phyloP scores from a whole-genome alignment of 2,113 vertebrate species.

The Otocyon megalotis region DNA sequence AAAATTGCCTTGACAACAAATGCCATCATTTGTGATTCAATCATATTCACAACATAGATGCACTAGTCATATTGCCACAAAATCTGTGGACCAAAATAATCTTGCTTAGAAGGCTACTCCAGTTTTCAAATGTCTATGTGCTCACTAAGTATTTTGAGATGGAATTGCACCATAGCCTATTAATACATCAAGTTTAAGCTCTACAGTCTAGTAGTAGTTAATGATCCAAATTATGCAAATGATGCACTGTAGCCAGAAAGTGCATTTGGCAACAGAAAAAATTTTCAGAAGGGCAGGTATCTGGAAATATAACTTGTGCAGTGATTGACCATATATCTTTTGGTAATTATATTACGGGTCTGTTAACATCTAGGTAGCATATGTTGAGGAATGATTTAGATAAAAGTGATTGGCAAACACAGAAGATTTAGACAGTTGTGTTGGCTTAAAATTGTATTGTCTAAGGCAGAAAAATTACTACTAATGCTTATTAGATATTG shows the following conservation, averaged over 20 bases:
- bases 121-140: background rate
- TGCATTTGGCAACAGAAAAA: background rate
- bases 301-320: background rate
- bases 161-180: background rate
- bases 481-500: background rate
- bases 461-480: background rate
- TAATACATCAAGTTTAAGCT: background rate
- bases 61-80: background rate
- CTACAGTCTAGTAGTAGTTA: background rate
- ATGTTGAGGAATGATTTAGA: constrained; percentile 33
- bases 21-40: background rate
- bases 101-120: background rate
- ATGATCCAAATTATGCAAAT: background rate
- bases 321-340: background rate
- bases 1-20: background rate
- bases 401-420: constrained; percentile 45
- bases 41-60: background rate
- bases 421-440: background rate
- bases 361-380: constrained; percentile 40
- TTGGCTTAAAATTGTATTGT: constrained; percentile 8
- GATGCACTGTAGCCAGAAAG: background rate
- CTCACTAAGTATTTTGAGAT: background rate
- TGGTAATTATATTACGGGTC: background rate
- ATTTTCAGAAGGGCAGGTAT: background rate
- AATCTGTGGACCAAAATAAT: background rate